Percentiles rank a stretch among this genome's conserved stretches.
Evolutionary conservation across 2,797 vertebrate genomes (phyloP).

Genomic region (Megalops cyprinoides): DNA sequence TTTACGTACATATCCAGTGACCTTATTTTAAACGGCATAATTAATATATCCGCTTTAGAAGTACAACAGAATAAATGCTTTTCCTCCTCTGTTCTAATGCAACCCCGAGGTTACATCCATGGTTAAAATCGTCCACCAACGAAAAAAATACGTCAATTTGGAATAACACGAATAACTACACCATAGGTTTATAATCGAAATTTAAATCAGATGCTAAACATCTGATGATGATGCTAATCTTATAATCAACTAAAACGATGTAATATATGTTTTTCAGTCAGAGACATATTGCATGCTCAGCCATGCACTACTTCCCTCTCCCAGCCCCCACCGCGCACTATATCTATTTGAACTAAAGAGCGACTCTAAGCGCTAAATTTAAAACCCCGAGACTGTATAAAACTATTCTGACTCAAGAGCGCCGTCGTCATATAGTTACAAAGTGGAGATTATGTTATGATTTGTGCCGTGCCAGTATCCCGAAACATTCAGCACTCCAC

Average conservation of each 20-base stretch:
- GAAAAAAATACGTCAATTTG: too few relatives aligned
- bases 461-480: constrained; percentile 29
- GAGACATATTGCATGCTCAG: constrained; percentile 58
- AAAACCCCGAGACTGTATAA: constrained; percentile 73
- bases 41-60: too few relatives aligned
- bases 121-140: too few relatives aligned
- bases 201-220: not conserved
- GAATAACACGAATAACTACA: too few relatives aligned
- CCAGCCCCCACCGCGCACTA: constrained; percentile 71
- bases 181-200: not conserved
- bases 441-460: constrained; percentile 39
- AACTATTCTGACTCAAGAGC: constrained; percentile 67
- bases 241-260: constrained; percentile 12
- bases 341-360: constrained; percentile 58
- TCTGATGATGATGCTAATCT: not conserved
- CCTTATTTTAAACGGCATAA: too few relatives aligned
- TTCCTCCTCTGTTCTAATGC: too few relatives aligned
- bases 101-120: too few relatives aligned
- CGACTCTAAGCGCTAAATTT: constrained; percentile 83
- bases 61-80: too few relatives aligned
- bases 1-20: too few relatives aligned
- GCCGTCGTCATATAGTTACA: constrained; percentile 64
- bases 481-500: constrained; percentile 51
- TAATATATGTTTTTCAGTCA: constrained; percentile 35
- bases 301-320: constrained; percentile 66